phyloP scores from a whole-genome alignment of 1,140 invertebrate species.

The Drosophila watanabei region DNA sequence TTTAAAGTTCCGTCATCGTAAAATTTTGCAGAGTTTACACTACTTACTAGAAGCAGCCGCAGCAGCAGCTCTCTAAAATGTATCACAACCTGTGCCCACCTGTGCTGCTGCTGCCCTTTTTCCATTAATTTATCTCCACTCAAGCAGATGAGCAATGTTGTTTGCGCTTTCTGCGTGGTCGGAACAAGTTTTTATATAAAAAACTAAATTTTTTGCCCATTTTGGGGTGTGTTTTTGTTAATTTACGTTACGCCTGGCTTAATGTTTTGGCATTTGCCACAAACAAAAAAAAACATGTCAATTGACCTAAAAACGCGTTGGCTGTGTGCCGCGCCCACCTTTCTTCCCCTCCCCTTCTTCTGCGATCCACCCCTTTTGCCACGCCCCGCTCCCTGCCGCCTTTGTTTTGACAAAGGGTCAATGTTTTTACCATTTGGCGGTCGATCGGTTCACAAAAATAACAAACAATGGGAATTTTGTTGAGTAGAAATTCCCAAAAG shows the following conservation, averaged over 20 bases:
- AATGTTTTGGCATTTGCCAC: slow-evolving; percentile 59
- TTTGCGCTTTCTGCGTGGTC: slow-evolving; percentile 40
- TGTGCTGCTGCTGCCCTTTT: slow-evolving; percentile 19
- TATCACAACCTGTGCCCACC: slow-evolving; percentile 16
- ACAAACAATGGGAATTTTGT: not conserved
- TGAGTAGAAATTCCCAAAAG: not conserved
- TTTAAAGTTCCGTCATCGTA: slow-evolving; percentile 74
- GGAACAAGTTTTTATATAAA: slow-evolving; percentile 33
- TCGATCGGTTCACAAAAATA: slow-evolving; percentile 18
- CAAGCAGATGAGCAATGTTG: slow-evolving; percentile 47
- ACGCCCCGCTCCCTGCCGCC: slow-evolving; percentile 7
- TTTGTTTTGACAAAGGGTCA: slow-evolving; percentile 65
- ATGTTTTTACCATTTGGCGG: slow-evolving; percentile 63
- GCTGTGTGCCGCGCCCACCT: slow-evolving; percentile 14
- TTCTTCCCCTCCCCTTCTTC: not conserved
- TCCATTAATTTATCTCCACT: slow-evolving; percentile 26
- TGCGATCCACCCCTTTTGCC: slow-evolving; percentile 1
- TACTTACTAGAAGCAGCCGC: slow-evolving; percentile 1
- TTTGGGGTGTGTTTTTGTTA: slow-evolving; percentile 36
- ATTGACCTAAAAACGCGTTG: slow-evolving; percentile 77
- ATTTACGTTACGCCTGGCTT: slow-evolving; percentile 50
- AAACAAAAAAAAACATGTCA: slow-evolving; percentile 56
- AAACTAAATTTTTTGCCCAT: slow-evolving; percentile 33
- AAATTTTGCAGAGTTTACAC: slow-evolving; percentile 38
- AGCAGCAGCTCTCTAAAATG: not conserved